These are phyloP conservation scores for Diabrotica virgifera DNA, from an alignment of 1,140 invertebrate genomes.

Conservation along the genomic window DNA sequence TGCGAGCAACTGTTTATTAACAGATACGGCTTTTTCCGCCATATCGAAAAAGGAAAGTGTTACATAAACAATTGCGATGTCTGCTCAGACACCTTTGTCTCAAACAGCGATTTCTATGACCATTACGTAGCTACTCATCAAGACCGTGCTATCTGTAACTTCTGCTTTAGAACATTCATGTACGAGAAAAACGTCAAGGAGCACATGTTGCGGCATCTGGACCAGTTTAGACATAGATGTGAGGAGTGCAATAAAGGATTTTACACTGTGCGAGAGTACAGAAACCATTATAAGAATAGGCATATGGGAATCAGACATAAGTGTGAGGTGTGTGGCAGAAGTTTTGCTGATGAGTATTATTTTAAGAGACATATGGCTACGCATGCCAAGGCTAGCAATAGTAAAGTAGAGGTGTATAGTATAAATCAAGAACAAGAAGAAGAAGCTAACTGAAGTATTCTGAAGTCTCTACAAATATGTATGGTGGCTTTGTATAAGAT, in stretches of 20 bases:
- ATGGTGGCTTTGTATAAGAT: no score
- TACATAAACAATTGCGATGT: conserved; percentile 45
- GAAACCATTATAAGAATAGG: conserved; percentile 47
- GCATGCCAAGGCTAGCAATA: conserved; percentile 43
- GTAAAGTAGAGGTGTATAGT: not conserved
- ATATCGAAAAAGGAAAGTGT: conserved; percentile 47
- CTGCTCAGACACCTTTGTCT: conserved; percentile 34
- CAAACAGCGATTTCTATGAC: conserved; percentile 39
- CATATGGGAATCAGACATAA: conserved; percentile 49
- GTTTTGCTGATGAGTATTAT: conserved; percentile 60
- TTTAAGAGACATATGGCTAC: conserved; percentile 58
- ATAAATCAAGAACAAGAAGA: not conserved
- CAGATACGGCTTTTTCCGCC: conserved; percentile 44
- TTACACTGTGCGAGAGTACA: conserved; percentile 47
- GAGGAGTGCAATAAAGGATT: conserved; percentile 47
- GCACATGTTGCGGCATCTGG: conserved; percentile 46
- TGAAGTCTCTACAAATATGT: no score
- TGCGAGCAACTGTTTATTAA: conserved; percentile 47
- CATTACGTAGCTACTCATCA: conserved; percentile 42
- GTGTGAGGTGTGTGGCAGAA: conserved; percentile 58
- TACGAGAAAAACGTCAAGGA: conserved; percentile 48
- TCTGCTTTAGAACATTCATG: conserved; percentile 48
- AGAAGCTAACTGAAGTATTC: no score
- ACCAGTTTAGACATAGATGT: conserved; percentile 46
- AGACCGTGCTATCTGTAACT: conserved; percentile 46